These are phyloP conservation scores for Platichthys flesus DNA, from an alignment of 2,113 vertebrate species.

Conservation along the genomic window DNA sequence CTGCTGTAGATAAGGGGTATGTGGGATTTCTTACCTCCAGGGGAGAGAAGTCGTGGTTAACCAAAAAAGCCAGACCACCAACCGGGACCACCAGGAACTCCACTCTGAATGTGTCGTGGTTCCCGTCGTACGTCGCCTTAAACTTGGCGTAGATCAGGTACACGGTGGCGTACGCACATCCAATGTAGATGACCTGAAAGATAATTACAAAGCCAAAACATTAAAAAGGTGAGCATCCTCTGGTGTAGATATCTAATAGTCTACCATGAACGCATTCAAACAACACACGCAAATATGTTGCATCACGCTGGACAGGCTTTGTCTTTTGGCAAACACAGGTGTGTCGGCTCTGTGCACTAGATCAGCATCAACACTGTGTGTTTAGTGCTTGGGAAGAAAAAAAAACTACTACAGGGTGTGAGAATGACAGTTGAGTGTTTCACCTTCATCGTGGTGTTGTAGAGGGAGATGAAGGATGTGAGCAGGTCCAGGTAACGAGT, in stretches of 20 bases:
- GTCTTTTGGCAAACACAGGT: conserved; percentile 56
- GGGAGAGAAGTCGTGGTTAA: conserved; percentile 99
- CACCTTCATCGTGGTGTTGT: conserved; percentile 99
- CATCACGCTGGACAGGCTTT: not conserved
- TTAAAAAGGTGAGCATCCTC: not conserved
- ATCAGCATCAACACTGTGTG: not conserved
- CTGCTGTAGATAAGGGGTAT: not conserved
- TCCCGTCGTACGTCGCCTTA: conserved; percentile 97
- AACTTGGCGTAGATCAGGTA: conserved; percentile 98
- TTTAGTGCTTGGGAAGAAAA: not conserved
- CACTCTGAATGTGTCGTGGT: conserved; percentile 98
- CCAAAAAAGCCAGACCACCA: conserved; percentile 93
- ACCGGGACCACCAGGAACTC: conserved; percentile 98
- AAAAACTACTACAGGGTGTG: conserved; percentile 2
- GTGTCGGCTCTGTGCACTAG: conserved; percentile 6
- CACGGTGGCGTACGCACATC: conserved; percentile 93
- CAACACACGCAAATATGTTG: not conserved
- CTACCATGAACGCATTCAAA: not conserved
- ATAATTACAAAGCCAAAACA: not conserved
- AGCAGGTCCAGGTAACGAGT: conserved; percentile 99
- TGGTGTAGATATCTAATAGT: not conserved
- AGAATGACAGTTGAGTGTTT: not conserved
- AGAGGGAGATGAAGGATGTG: conserved; percentile 97
- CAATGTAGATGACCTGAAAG: conserved; percentile 94
- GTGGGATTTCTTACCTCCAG: conserved; percentile 87